A percentile compares a stretch with the other conserved stretches of the same genome.
phyloP scores from a whole-genome alignment of 2,113 vertebrate species.

The Rousettus leschenaultii region DNA sequence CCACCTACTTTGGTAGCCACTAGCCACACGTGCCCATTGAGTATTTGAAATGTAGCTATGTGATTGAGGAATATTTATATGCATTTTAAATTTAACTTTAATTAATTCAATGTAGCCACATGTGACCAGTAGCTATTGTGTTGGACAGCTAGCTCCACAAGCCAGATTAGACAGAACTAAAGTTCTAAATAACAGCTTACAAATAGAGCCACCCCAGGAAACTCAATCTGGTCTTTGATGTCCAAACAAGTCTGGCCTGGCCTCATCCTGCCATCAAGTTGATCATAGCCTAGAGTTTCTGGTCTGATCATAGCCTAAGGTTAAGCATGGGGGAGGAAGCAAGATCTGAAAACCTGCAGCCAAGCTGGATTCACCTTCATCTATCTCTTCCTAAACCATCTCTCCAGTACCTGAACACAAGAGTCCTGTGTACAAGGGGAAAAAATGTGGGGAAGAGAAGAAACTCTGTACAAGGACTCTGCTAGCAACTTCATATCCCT shows the following conservation, averaged over 20 bases:
- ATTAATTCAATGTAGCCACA: background rate
- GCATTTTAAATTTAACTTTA: background rate
- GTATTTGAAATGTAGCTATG: background rate
- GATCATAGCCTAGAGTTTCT: background rate
- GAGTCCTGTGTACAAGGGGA: background rate
- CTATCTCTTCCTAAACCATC: background rate
- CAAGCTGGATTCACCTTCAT: background rate
- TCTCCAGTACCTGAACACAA: background rate
- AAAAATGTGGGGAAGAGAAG: background rate
- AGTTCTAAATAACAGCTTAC: background rate
- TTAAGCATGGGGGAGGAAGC: too few species aligned
- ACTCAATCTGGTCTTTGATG: background rate
- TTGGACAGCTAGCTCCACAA: background rate
- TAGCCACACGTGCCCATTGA: background rate
- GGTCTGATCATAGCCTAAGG: too few species aligned
- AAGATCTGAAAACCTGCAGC: background rate
- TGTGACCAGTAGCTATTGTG: background rate
- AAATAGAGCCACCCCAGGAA: background rate
- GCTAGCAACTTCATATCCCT: background rate
- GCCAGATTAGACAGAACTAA: background rate
- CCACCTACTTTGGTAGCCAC: background rate
- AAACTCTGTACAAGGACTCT: background rate
- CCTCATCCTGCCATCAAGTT: background rate
- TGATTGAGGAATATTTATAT: background rate
- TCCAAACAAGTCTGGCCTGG: background rate